Percentiles rank a stretch among this genome's conserved stretches.
phyloP scores from a whole-genome alignment of 1,140 invertebrate genomes.

The Cotesia typhae region DNA sequence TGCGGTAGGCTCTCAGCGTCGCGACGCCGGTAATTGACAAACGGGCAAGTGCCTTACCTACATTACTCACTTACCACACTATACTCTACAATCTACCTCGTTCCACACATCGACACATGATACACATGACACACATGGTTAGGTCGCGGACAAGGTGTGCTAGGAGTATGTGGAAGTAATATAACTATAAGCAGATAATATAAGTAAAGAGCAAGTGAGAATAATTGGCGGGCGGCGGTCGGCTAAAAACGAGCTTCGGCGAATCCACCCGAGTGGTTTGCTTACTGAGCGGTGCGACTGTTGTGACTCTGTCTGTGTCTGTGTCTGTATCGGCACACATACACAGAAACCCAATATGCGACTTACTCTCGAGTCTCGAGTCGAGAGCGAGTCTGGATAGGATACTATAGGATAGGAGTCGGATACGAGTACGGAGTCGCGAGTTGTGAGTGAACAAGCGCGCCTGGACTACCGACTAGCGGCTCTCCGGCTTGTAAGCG shows the following conservation, averaged over 20 bases:
- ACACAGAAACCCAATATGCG: no score
- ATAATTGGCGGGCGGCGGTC: neutral
- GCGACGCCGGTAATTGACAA: constrained; percentile 29
- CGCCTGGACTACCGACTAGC: constrained; percentile 61
- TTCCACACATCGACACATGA: neutral
- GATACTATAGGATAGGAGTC: no score
- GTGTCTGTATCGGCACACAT: constrained; percentile 11
- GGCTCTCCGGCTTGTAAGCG: constrained; percentile 46
- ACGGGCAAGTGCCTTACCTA: constrained; percentile 6
- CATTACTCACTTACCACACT: no score
- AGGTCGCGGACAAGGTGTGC: neutral
- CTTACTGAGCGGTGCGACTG: constrained; percentile 39
- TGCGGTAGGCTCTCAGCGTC: constrained; percentile 58
- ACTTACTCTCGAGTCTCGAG: neutral
- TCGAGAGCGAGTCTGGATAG: constrained; percentile 47
- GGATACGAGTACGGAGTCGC: no score
- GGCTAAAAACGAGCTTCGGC: constrained; percentile 25
- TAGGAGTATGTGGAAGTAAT: neutral
- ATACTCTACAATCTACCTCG: neutral
- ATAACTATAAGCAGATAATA: no score
- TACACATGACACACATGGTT: neutral
- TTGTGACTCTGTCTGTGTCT: constrained; percentile 41
- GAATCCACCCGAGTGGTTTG: constrained; percentile 33
- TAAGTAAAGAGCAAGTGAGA: constrained; percentile 3
- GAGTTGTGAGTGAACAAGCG: constrained; percentile 49